Conservation (phyloP, 2,113 vertebrate species). For the Alethe castanea region DNA sequence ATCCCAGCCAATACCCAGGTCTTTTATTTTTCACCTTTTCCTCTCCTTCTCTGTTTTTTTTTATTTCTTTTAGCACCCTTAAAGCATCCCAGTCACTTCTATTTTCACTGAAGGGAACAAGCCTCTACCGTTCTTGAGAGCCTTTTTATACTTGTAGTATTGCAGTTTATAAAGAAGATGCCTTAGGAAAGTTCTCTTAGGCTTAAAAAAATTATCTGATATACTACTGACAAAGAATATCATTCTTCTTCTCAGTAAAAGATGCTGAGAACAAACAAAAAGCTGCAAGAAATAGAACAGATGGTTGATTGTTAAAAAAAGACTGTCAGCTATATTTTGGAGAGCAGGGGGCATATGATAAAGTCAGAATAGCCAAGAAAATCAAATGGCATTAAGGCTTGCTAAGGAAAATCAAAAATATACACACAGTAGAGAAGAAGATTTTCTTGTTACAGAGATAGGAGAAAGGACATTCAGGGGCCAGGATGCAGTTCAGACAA, state of each 20-base stretch:
- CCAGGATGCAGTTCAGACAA: neutral
- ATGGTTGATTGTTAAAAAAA: constrained; percentile 6
- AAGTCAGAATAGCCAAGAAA: constrained; percentile 21
- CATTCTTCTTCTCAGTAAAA: neutral
- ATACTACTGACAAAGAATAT: neutral
- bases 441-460: neutral
- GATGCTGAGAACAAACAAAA: constrained; percentile 20
- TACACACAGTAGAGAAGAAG: neutral
- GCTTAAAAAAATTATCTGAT: constrained; percentile 22
- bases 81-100: neutral
- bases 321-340: neutral
- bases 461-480: neutral
- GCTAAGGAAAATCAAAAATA: neutral
- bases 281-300: neutral
- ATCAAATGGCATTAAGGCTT: neutral
- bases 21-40: neutral
- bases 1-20: neutral
- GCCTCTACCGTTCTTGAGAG: neutral
- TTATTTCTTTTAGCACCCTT: neutral
- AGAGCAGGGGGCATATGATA: neutral
- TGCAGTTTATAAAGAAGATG: neutral
- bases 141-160: neutral
- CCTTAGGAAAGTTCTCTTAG: neutral
- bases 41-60: neutral
- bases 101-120: neutral